Evolutionary conservation across 1,140 invertebrate species (phyloP), one percentile per base, ranked within the genome.

Genomic region (Forficula auricularia): DNA sequence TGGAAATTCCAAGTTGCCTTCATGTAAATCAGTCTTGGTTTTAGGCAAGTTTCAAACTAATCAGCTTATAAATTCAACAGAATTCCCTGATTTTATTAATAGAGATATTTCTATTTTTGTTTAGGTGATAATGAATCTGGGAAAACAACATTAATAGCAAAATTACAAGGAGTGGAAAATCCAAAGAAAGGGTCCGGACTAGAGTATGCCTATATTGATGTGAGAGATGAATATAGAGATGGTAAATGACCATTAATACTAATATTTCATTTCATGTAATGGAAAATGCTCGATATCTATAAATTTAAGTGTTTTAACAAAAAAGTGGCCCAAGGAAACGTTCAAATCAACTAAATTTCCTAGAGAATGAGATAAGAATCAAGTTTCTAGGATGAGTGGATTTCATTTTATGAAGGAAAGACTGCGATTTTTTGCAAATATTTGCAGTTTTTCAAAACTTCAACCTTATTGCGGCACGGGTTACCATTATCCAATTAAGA

Each of bases 181-280:
- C 89, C 90, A 2, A 96, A 90, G 62, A 96, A 96, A 67, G 94
- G 92, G 32, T 89, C 88, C 34, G 94, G 92, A 6, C 67, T 99
- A 46, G 95, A 99, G 67, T 99, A 98, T 65, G 89, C 91, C 44
- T 97, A 95, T 57, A 88, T 99, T 57, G 88, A 95, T 68, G 90
- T 99, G 42, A 77, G 92, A 60, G 94, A 98, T 72, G 94, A 98
- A 67, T 97, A 98, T 61, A 75, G 91, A 70, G 94, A 98, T 73
- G 90, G 89, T 92, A 66, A 67, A 71, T 32, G 16, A n/a, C n/a
- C n/a, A 41, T 37, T 18, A 36, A 30, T 41, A 10, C 35, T 8
- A 19, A 22, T 22, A 22, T 12, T 27, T 40, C 12, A 36, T 14
- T 4, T 42, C 39, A 34, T 30, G 9, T 9, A 43, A 0, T 40